phyloP scores from a whole-genome alignment of 2,113 vertebrate genomes.

The Nesoenas mayeri region DNA sequence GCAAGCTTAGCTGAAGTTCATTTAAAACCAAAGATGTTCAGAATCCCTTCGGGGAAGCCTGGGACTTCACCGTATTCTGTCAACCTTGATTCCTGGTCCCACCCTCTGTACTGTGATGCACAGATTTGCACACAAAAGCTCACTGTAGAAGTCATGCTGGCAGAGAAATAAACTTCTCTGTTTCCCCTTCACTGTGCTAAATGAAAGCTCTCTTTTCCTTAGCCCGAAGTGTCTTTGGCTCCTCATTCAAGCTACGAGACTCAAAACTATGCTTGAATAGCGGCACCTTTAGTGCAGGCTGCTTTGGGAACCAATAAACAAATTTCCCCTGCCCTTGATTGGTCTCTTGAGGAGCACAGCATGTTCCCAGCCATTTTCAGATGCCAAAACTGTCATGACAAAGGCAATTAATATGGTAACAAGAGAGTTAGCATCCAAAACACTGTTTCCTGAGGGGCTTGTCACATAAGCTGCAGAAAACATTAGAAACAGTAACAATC shows the following conservation, averaged over 20 bases:
- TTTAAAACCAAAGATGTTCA: neutral
- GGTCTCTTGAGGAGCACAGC: conserved; percentile 75
- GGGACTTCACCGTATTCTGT: neutral
- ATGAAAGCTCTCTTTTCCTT: conserved; percentile 62
- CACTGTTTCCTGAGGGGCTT: conserved; percentile 78
- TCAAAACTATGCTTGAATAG: conserved; percentile 53
- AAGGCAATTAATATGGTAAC: conserved; percentile 83
- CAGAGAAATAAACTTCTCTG: conserved; percentile 38
- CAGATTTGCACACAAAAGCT: conserved; percentile 49
- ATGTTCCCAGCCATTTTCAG: conserved; percentile 75
- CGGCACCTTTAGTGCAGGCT: conserved; percentile 49
- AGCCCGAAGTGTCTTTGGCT: conserved; percentile 65
- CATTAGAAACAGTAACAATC: conserved; percentile 69
- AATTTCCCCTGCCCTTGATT: conserved; percentile 68
- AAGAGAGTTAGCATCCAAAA: conserved; percentile 78
- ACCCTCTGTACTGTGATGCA: neutral
- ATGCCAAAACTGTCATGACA: conserved; percentile 79
- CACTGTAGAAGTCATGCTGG: conserved; percentile 42
- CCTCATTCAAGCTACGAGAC: conserved; percentile 34
- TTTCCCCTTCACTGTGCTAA: neutral
- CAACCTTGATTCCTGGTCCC: conserved; percentile 26
- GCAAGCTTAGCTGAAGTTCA: neutral
- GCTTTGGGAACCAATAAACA: conserved; percentile 65
- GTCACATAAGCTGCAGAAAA: conserved; percentile 74
- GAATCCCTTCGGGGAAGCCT: neutral